phyloP scores from a whole-genome alignment of 2,797 vertebrate genomes.

The Pyrrhura leucotis region DNA sequence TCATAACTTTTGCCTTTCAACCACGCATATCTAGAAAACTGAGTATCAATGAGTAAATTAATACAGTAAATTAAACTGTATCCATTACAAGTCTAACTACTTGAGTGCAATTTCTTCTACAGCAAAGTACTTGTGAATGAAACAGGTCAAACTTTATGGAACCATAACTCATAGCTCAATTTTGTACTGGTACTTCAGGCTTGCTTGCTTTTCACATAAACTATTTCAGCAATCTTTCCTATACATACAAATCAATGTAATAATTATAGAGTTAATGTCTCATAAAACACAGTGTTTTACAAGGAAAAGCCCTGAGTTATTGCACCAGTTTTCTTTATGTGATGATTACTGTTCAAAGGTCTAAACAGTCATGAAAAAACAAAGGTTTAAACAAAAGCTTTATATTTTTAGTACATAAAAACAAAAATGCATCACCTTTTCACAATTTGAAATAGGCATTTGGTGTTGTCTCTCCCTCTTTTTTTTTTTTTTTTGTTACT shows the following conservation, averaged over 20 bases:
- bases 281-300: background rate
- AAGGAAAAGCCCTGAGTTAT: background rate
- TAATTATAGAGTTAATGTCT: background rate
- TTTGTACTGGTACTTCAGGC: background rate
- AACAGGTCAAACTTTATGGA: background rate
- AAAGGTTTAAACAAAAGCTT: background rate
- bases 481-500: too few relatives aligned
- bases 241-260: constrained; percentile 2
- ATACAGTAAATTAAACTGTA: background rate
- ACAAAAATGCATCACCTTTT: background rate
- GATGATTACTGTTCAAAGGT: background rate
- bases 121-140: background rate
- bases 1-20: background rate
- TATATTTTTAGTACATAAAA: background rate
- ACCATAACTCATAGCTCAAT: background rate
- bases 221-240: background rate
- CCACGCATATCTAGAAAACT: background rate
- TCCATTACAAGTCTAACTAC: background rate
- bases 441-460: background rate
- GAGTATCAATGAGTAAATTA: background rate
- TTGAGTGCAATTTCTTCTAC: background rate
- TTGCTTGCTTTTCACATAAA: background rate
- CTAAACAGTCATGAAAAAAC: background rate
- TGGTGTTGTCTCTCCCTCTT: background rate
- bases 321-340: background rate